Percentiles rank a stretch among this genome's conserved stretches.
Conservation (phyloP, 2,113 vertebrate species). For the Ictalurus punctatus region DNA sequence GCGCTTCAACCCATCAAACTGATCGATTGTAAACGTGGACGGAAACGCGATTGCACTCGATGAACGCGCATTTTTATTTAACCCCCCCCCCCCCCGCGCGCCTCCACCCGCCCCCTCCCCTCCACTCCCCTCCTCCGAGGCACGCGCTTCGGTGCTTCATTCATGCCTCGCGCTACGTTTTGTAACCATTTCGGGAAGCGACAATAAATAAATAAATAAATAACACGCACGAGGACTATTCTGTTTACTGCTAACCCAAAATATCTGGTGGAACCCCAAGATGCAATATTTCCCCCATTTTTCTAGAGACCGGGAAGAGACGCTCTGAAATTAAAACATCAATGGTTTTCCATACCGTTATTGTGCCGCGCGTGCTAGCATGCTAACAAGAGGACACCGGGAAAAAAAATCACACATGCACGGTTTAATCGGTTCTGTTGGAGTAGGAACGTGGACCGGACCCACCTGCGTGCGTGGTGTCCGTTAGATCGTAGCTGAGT, state of each 20-base stretch:
- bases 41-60: background rate
- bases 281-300: background rate
- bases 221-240: background rate
- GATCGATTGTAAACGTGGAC: background rate
- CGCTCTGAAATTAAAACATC: background rate
- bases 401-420: too few relatives aligned
- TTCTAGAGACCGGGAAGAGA: background rate
- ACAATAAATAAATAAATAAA: too few relatives aligned
- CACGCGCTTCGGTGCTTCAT: background rate
- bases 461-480: constrained; percentile 94
- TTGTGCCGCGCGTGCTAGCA: background rate
- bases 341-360: background rate
- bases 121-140: background rate
- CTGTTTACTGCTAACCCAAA: background rate
- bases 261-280: background rate
- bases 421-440: background rate
- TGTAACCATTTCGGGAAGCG: background rate
- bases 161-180: background rate
- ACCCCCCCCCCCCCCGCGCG: too few relatives aligned
- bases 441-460: background rate
- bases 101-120: too few relatives aligned
- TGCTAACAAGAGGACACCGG: background rate
- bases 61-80: too few relatives aligned
- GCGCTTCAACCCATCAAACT: background rate
- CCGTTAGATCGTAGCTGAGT: constrained; percentile 87